Base-by-base conservation (phyloP, 2,797 vertebrate species). In the Myotis daubentonii region DNA sequence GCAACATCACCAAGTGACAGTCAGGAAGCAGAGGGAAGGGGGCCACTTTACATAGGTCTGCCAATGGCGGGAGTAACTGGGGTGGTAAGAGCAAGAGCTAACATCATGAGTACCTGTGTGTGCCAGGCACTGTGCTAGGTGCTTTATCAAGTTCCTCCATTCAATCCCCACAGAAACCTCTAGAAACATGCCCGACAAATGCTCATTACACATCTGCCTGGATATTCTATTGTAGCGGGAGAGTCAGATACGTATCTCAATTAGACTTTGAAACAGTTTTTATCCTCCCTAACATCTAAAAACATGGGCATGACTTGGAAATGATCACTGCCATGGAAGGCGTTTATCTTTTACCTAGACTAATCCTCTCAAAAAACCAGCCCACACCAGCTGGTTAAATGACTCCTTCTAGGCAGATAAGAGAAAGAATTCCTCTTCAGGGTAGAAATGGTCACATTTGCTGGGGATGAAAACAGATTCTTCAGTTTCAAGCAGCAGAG, bases 401-500 rank as follows among this genome's bases (percentile, higher is more conserved):
- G 66, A 80, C 33, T 25, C 83, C 44, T 68, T 47, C 53, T 36
- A 81, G 53, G 33, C 70, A 83, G 36, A 5, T 6, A 47, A 93
- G 87, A 86, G 83, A 76, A 19, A 41, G 74, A 96, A 91, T 28
- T 55, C 19, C 44, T 93, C 78, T 41, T 82, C 17, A 36, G 0
- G 55, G 60, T 6, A 96, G 72, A 51, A 90, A 72, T 79, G 72
- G 53, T 72, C 72, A 47, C 72, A n/a, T n/a, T 76, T 80, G 23
- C 33, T 78, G 78, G 8, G 68, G 41, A 78, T 10, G n/a, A 81
- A 91, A 93, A 94, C 19, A 95, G 91, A 81, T 19, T 33, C 87
- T 89, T 88, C 79, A 79, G 23, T 75, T 87, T 87, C 94, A 75
- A 94, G 93, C 81, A 90, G 74, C 36, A 55, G 53, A 92, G 75